Evolutionary conservation across 2,888 invertebrate species (phyloP).

Genomic region (Melitaea athalia): DNA sequence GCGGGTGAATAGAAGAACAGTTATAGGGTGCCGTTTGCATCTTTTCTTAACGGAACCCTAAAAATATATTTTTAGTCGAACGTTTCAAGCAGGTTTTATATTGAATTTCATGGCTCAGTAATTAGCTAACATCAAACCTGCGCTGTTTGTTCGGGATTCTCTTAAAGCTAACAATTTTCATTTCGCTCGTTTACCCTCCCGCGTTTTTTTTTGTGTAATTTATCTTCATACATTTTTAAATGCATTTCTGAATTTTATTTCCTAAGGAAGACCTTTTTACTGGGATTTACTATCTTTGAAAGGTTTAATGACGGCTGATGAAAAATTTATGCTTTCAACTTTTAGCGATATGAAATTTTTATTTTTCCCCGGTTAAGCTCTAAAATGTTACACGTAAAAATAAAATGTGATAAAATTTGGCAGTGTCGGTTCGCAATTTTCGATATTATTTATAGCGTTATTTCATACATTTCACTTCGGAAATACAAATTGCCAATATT

Average conservation of each 20-base stretch:
- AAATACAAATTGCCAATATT: no score
- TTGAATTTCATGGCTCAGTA: constrained; percentile 56
- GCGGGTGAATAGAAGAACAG: no score
- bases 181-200: constrained; percentile 33
- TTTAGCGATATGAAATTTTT: constrained; percentile 6
- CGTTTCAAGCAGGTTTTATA: constrained; percentile 43
- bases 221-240: constrained; percentile 36
- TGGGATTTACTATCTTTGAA: constrained; percentile 28
- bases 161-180: constrained; percentile 39
- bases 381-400: constrained; percentile 5
- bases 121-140: constrained; percentile 52
- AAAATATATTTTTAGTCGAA: constrained; percentile 28
- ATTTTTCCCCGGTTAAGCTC: background rate
- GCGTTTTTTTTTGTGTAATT: constrained; percentile 35
- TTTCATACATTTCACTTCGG: no score
- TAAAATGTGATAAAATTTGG: background rate
- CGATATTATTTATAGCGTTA: no score
- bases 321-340: constrained; percentile 25
- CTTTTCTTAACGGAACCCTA: background rate
- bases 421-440: background rate
- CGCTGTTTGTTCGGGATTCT: constrained; percentile 48
- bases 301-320: constrained; percentile 21
- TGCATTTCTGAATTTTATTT: constrained; percentile 34
- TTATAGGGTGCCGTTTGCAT: no score
- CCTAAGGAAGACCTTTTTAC: constrained; percentile 22